Evolutionary conservation across 2,797 vertebrate genomes (phyloP).

Genomic region (Myotis vivesi): DNA sequence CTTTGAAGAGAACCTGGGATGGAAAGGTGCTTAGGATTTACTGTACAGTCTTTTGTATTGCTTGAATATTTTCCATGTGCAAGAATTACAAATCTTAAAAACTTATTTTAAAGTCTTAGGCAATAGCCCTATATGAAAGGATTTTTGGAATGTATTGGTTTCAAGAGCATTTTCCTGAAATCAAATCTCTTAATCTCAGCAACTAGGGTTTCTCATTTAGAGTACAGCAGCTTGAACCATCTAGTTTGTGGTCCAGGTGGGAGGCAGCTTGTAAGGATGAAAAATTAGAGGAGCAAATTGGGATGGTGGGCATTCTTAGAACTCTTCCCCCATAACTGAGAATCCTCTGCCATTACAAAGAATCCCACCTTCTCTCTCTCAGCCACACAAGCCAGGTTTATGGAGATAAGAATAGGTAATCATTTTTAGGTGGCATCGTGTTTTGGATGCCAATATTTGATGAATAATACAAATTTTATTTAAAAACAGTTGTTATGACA

Average conservation of each 20-base stretch:
- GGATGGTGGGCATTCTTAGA: not conserved
- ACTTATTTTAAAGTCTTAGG: not conserved
- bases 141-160: slow-evolving; percentile 8
- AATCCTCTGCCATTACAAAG: not conserved
- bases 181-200: not conserved
- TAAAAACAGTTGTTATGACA: slow-evolving; percentile 51
- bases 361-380: not conserved
- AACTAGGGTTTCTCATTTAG: not conserved
- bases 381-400: not conserved
- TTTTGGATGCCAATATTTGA: slow-evolving; percentile 42
- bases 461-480: slow-evolving; percentile 49
- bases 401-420: not conserved
- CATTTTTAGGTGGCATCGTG: not conserved
- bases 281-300: not conserved
- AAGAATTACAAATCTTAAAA: slow-evolving; percentile 14
- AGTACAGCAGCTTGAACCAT: not conserved
- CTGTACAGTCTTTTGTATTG: not conserved
- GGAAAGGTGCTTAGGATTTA: not conserved
- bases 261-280: not conserved
- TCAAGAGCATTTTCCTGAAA: not conserved
- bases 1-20: not conserved
- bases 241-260: not conserved
- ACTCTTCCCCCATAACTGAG: not conserved
- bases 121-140: not conserved
- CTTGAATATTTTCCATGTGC: not conserved